A percentile compares a stretch with the other conserved stretches of the same genome.
phyloP scores from a whole-genome alignment of 2,113 vertebrate genomes.

The Sphyrna mokarran region DNA sequence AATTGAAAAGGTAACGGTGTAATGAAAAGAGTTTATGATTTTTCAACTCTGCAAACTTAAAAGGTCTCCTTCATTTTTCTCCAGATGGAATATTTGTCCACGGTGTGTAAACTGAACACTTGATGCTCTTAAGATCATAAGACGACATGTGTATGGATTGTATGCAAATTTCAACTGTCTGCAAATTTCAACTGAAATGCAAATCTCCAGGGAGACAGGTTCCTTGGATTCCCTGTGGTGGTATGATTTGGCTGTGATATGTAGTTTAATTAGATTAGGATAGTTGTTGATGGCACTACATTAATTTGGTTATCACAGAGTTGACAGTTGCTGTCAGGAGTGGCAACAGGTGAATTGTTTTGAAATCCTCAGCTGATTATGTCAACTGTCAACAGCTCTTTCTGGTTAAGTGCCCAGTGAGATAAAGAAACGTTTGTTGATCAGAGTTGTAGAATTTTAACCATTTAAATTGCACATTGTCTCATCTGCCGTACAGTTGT shows the following conservation, averaged over 20 bases:
- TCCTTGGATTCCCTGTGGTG: background rate
- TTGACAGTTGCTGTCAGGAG: slow-evolving; percentile 20
- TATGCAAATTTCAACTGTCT: slow-evolving; percentile 32
- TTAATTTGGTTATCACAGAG: slow-evolving; percentile 14
- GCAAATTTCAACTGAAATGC: slow-evolving; percentile 34
- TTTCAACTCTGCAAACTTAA: background rate
- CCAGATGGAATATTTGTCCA: background rate
- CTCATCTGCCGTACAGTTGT: background rate
- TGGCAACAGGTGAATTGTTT: background rate
- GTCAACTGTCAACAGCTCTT: background rate
- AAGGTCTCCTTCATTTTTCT: background rate
- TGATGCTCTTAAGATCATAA: background rate
- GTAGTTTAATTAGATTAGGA: slow-evolving; percentile 20
- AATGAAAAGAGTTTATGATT: background rate
- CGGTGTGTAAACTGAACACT: background rate
- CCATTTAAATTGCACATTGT: background rate
- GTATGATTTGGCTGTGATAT: background rate
- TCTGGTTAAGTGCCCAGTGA: background rate
- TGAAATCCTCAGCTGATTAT: background rate
- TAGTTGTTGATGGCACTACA: background rate
- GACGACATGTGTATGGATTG: background rate
- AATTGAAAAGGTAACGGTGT: background rate
- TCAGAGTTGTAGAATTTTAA: background rate
- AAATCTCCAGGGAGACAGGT: background rate
- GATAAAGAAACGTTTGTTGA: background rate